Evolutionary conservation across 2,113 vertebrate genomes (phyloP).

Genomic region (Sialia sialis): DNA sequence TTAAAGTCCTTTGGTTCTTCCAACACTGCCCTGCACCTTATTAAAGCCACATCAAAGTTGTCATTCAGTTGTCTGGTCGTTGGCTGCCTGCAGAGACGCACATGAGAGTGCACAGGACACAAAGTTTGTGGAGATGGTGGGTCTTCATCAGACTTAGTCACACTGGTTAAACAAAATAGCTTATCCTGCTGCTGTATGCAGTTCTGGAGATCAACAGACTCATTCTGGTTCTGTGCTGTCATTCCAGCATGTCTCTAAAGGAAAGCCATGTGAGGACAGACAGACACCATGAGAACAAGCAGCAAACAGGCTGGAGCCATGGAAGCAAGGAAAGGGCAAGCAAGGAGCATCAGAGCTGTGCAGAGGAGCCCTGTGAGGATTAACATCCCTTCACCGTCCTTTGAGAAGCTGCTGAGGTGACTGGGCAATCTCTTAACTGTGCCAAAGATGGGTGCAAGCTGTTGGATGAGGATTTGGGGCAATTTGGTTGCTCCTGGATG

Average conservation of each 20-base stretch:
- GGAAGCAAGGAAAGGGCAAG: rapidly evolving
- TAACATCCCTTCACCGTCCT: not conserved
- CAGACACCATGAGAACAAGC: not conserved
- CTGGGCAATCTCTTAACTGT: not conserved
- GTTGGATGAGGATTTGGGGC: not conserved
- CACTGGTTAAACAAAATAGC: not conserved
- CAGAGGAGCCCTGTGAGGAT: not conserved
- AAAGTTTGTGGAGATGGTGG: not conserved
- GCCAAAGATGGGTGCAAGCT: not conserved
- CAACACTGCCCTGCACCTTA: not conserved
- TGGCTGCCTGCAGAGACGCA: not conserved
- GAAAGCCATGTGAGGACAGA: not conserved
- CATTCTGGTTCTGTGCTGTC: not conserved
- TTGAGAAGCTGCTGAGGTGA: not conserved
- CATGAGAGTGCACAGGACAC: rapidly evolving
- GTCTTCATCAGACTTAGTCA: not conserved
- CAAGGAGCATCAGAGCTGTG: not conserved
- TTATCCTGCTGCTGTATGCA: not conserved
- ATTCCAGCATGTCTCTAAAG: not conserved
- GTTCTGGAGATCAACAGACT: not conserved
- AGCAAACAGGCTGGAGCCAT: not conserved
- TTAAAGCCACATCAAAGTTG: not conserved
- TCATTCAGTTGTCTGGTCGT: not conserved
- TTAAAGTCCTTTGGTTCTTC: not conserved
- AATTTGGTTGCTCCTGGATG: not conserved